Evolutionary conservation across 2,888 invertebrate species (phyloP), one percentile per base, ranked within the genome.

Genomic region (Ectemnius cavifrons): DNA sequence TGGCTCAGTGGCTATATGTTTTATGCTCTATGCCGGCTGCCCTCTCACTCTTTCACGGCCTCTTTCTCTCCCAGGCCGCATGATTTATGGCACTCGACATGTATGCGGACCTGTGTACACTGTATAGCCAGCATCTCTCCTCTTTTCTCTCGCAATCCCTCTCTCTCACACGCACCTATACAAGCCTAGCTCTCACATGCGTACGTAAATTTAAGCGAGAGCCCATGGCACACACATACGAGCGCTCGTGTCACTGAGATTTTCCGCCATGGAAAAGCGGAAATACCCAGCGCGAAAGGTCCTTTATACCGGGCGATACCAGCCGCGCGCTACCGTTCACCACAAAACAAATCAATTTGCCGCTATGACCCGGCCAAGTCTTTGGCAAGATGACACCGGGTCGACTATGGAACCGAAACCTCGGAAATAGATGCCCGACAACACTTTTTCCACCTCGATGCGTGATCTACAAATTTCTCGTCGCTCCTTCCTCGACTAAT

Each of bases 1-100:
- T 69, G 74, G 75, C 77, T 71, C 80, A 69, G 73, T 76, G 77
- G 71, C 68, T 80, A 71, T 81, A 79, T 83, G 81, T 83, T 83
- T 81, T 83, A 77, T 81, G 79, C 76, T 72, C 75, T 68, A 46
- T 63, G 60, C 57, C 57, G 14, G 27, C 37, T 23, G 56, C 56
- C 11, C 60, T 46, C 67, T 56, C 46, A 4, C 68, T 68, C 63
- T 70, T 68, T 69, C 75, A 63, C 65, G 57, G 68, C 27, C 18
- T 64, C 71, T 56, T 45, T 63, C 47, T 61, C 45, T 65, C 28
- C 20, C 57, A 18, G n/a, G 6, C 58, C 71, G 70, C 66, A 73
- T 84, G 84, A 84, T 84, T 84, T 84, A 84, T 79, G 76, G 71
- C 63, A 59, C 70, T 60, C 67, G 67, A 37, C 62, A 64, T 64